phyloP scores from a whole-genome alignment of 2,797 vertebrate genomes.

The Capromys pilorides region DNA sequence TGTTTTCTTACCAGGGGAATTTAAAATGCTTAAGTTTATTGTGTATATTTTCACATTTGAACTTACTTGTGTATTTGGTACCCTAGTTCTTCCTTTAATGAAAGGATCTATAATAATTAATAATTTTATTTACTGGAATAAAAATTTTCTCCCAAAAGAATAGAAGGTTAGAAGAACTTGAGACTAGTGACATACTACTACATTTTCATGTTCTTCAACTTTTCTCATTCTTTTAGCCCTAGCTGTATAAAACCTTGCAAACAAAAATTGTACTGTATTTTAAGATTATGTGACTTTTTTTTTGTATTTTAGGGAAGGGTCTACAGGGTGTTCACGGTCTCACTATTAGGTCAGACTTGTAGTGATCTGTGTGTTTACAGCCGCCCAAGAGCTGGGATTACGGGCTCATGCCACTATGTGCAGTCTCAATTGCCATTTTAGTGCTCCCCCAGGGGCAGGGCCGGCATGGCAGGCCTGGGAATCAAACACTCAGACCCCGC shows the following conservation, averaged over 20 bases:
- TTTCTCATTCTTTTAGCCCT: background rate
- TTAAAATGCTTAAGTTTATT: constrained; percentile 39
- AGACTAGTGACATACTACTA: background rate
- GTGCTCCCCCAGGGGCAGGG: too few relatives aligned
- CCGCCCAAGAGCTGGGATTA: too few relatives aligned
- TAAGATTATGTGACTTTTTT: background rate
- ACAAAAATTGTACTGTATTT: background rate
- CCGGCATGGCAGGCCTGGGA: too few relatives aligned
- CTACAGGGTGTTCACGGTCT: too few relatives aligned
- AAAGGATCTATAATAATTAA: background rate
- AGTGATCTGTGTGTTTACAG: too few relatives aligned
- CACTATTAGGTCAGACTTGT: too few relatives aligned
- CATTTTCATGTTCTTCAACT: background rate
- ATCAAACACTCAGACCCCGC: too few relatives aligned
- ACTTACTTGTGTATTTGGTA: background rate
- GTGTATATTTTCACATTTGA: background rate
- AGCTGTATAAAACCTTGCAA: background rate
- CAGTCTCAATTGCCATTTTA: too few relatives aligned
- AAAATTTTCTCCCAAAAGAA: background rate
- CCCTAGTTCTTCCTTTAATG: constrained; percentile 27
- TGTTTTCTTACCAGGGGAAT: background rate
- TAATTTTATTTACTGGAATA: constrained; percentile 21
- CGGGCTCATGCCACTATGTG: too few relatives aligned
- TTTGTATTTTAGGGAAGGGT: too few relatives aligned
- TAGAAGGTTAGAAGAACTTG: background rate